Base-by-base conservation (phyloP, 2,113 vertebrate genomes). In the Stegostoma tigrinum region DNA sequence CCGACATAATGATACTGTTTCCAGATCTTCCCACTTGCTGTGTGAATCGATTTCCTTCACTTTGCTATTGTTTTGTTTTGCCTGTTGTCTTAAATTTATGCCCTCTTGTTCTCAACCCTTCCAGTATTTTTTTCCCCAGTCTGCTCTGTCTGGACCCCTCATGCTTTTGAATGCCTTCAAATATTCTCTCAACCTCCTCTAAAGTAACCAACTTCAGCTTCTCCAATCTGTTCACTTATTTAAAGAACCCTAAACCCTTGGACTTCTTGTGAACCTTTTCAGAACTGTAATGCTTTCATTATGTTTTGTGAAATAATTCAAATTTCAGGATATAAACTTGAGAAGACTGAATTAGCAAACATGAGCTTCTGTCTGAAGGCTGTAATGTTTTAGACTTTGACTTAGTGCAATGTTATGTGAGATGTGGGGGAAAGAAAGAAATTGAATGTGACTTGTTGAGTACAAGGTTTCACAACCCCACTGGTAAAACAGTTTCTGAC, bases 301-400 rank as follows among this genome's bases (percentile, higher is more conserved):
- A 61, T 61, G 10, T 61, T 61, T 61, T 87, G 23, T 52, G 24
- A 64, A 64, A 30, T 30, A 34, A 64, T 34, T 30, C 14, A 64
- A n/a, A 55, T 90, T 90, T 64, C 55, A 64, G 55, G 55, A 64
- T n/a, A 19, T 55, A 90, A 61, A 30, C 27, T 14, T 61, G 34
- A 90, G n/a, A 34, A 61, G 52, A 17, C 27, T 1, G 52, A 10
- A 0, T 61, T 61, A 61, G 55, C 42, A 87, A 48, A 23, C 42
- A 86, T 86, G 42, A 7, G 45, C 85, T 61, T 61, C 19, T 34
- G 19, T 2, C 55, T n/a, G 61, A 64, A 17, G 27, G 87, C 61
- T 90, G 14, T 90, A 55, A 90, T 55, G 87, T 90, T 90, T 90
- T 90, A 30, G 24, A 17, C 61, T 87, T 90, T 90, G 52, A 55